These are phyloP conservation scores for Temnothorax curvispinosus DNA, from an alignment of 1,140 invertebrate genomes.

Conservation along the genomic window DNA sequence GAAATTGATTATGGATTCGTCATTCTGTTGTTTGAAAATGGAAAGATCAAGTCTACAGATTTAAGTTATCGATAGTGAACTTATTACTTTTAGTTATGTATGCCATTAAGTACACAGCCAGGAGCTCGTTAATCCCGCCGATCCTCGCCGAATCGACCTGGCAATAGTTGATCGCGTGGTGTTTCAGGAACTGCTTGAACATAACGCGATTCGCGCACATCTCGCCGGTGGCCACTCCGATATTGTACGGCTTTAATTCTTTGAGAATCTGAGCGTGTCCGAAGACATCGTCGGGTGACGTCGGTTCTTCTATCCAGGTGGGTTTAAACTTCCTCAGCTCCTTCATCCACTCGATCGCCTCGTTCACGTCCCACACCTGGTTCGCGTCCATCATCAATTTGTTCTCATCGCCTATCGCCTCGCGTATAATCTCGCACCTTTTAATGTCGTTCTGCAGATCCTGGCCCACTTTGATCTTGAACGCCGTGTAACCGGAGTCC, in stretches of 20 bases:
- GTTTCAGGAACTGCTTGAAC: conserved; percentile 96
- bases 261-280: conserved; percentile 91
- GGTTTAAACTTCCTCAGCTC: conserved; percentile 90
- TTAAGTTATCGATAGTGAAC: conserved; percentile 4
- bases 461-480: conserved; percentile 96
- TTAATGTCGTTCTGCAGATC: conserved; percentile 92
- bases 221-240: conserved; percentile 96
- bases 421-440: conserved; percentile 90
- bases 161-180: conserved; percentile 93
- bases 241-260: conserved; percentile 88
- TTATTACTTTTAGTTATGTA: conserved; percentile 90
- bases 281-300: conserved; percentile 95
- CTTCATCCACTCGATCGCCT: conserved; percentile 95
- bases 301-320: conserved; percentile 97
- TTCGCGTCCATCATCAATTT: conserved; percentile 96
- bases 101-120: conserved; percentile 96
- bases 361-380: conserved; percentile 94
- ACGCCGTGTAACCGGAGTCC: conserved; percentile 91
- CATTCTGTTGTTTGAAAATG: not conserved
- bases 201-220: conserved; percentile 96
- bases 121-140: conserved; percentile 95
- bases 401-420: conserved; percentile 91
- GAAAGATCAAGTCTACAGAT: not conserved
- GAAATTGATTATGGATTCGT: not conserved
- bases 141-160: conserved; percentile 96